A percentile compares a stretch with the other conserved stretches of the same genome.
phyloP scores from a whole-genome alignment of 2,797 vertebrate species.

The Hoplostethus mediterraneus region DNA sequence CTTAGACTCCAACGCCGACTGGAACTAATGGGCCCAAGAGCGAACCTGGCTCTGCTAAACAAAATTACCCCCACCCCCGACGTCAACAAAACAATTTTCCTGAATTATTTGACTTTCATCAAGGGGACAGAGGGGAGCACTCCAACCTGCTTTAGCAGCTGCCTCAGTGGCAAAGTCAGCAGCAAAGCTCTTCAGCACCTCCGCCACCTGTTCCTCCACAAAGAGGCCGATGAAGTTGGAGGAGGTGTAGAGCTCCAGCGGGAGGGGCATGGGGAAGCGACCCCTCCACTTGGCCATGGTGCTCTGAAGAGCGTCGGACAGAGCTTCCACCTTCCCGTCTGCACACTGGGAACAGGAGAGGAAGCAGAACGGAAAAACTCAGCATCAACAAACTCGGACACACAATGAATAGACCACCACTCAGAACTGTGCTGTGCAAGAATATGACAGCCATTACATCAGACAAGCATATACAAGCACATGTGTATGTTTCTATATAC shows the following conservation, averaged over 20 bases:
- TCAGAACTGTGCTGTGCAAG: no score
- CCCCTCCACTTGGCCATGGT: constrained; percentile 92
- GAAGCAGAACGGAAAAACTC: constrained; percentile 11
- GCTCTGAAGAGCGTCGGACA: constrained; percentile 92
- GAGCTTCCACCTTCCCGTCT: constrained; percentile 93
- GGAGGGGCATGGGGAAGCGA: constrained; percentile 91
- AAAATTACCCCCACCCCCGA: background rate
- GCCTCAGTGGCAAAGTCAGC: constrained; percentile 94
- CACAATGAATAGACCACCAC: background rate
- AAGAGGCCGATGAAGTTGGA: constrained; percentile 99
- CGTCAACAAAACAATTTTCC: background rate
- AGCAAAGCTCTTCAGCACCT: constrained; percentile 95
- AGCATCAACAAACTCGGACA: background rate
- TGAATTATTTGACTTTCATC: background rate
- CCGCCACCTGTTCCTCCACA: constrained; percentile 95
- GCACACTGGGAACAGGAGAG: constrained; percentile 86
- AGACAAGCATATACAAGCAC: no score
- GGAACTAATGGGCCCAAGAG: background rate
- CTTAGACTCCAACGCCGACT: no score
- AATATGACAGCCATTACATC: no score
- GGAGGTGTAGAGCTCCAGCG: constrained; percentile 95
- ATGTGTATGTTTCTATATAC: no score
- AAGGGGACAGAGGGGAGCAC: background rate
- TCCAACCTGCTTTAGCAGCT: constrained; percentile 92
- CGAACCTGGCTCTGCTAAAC: background rate